Conservation (phyloP, 1,140 invertebrate species). For the Megalopta genalis region DNA sequence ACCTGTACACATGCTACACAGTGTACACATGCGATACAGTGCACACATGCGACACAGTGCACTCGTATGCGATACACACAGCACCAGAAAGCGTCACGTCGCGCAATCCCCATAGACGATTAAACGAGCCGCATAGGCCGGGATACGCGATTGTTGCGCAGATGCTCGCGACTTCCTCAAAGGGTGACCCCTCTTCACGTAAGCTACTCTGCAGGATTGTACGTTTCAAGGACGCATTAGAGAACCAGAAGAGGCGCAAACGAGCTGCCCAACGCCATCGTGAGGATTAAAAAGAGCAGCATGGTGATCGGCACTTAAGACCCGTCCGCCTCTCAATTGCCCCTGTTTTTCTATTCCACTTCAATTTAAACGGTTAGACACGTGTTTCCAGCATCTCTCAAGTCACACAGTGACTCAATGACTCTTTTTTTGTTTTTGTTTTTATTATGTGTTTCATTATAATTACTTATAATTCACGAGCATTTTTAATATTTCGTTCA, state of each 20-base stretch:
- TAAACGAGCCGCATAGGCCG: constrained; percentile 8
- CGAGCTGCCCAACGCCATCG: background rate
- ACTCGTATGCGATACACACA: no score
- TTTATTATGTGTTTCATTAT: no score
- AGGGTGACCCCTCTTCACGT: background rate
- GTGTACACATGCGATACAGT: no score
- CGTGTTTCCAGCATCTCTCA: no score
- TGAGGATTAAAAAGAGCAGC: background rate
- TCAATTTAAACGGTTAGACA: background rate
- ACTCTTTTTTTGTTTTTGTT: no score
- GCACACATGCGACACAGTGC: no score
- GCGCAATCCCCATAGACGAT: constrained; percentile 29
- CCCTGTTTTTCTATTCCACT: background rate
- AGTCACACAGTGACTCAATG: no score
- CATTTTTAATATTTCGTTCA: no score
- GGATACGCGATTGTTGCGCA: constrained; percentile 21
- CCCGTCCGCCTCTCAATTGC: background rate
- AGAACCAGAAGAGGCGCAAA: background rate
- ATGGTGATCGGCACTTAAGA: background rate
- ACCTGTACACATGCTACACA: no score
- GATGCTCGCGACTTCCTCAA: constrained; percentile 19
- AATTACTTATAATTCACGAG: no score
- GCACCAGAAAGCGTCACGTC: constrained; percentile 15
- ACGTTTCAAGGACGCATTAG: constrained; percentile 19
- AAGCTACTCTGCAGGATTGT: constrained; percentile 9